A percentile compares a stretch with the other conserved stretches of the same genome.
phyloP scores from a whole-genome alignment of 2,113 vertebrate genomes.

The Xenopus tropicalis region DNA sequence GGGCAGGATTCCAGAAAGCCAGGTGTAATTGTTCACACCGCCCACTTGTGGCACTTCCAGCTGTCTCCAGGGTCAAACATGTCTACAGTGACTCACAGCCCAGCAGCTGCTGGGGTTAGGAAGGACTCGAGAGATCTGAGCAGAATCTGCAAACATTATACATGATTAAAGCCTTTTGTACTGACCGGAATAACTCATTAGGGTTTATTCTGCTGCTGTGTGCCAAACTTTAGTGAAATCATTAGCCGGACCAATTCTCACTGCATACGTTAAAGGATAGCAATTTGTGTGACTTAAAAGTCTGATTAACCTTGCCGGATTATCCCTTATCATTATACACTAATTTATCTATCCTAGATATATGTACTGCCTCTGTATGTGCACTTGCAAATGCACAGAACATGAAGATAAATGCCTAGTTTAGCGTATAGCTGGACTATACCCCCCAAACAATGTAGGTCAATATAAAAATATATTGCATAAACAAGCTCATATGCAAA shows the following conservation, averaged over 20 bases:
- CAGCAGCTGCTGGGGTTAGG: constrained; percentile 19
- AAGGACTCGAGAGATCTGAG: not conserved
- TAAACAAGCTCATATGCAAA: no score
- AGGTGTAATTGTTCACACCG: constrained; percentile 24
- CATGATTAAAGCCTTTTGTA: constrained; percentile 29
- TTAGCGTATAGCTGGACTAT: no score
- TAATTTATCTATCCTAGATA: not conserved
- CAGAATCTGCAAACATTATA: constrained; percentile 4
- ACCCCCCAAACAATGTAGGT: no score
- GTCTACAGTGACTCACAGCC: not conserved
- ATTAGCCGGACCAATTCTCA: constrained; percentile 5
- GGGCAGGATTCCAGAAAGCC: constrained; percentile 1
- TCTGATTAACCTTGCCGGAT: not conserved
- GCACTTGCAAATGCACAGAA: not conserved
- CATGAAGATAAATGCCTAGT: no score
- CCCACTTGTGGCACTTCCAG: constrained; percentile 9
- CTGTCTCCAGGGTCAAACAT: constrained; percentile 31
- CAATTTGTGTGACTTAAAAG: not conserved
- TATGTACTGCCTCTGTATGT: not conserved
- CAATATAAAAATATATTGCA: no score
- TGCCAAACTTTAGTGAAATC: not conserved
- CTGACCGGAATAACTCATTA: constrained; percentile 23
- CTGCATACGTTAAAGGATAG: constrained; percentile 23
- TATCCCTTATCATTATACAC: not conserved
- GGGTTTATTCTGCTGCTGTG: not conserved